Conservation (phyloP, 2,797 vertebrate species). For the Lagodon rhomboides region DNA sequence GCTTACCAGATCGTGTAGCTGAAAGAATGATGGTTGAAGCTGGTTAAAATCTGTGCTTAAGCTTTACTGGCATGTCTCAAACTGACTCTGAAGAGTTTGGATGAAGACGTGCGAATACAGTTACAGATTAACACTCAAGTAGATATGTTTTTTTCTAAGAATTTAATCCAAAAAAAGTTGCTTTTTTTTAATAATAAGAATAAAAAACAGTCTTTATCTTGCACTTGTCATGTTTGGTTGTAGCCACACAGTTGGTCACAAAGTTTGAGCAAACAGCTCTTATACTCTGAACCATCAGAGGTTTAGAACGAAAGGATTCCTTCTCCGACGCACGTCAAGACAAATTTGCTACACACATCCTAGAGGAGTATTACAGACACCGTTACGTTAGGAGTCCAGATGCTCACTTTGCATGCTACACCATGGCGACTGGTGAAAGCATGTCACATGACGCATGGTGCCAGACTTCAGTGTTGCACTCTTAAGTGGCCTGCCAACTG, state of each 20-base stretch:
- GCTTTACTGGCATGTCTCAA: neutral
- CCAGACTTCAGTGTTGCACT: constrained; percentile 69
- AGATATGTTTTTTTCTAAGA: neutral
- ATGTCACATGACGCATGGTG: constrained; percentile 81
- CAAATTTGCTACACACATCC: too few species aligned
- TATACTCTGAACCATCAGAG: neutral
- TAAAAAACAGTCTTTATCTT: neutral
- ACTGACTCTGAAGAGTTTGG: neutral
- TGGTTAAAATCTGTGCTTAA: constrained; percentile 11
- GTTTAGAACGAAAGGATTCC: neutral
- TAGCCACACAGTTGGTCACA: neutral
- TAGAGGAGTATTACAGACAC: neutral
- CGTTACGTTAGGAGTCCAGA: constrained; percentile 22
- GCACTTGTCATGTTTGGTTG: neutral
- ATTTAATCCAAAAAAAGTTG: neutral
- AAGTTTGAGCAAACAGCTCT: neutral
- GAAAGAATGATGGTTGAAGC: neutral
- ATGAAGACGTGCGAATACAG: neutral
- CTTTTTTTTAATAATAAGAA: constrained; percentile 2
- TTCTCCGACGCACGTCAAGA: neutral
- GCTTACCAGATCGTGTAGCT: neutral
- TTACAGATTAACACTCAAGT: neutral
- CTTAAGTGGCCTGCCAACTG: constrained; percentile 73
- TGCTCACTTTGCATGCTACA: constrained; percentile 53
- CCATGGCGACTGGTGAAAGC: constrained; percentile 64